Conservation (phyloP, 2,797 vertebrate genomes). For the Pelobates cultripes region DNA sequence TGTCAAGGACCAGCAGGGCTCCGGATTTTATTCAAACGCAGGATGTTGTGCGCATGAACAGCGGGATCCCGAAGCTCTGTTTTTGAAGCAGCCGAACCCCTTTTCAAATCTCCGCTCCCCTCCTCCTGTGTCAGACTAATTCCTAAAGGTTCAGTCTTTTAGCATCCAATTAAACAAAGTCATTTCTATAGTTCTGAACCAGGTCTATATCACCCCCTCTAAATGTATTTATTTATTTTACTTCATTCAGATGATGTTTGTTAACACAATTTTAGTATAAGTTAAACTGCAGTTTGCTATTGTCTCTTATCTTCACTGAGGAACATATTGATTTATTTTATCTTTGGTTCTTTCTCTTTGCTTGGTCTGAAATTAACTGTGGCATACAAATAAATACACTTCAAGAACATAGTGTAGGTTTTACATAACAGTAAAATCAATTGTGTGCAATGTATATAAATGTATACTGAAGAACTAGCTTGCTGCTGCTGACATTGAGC, state of each 20-base stretch:
- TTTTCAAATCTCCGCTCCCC: constrained; percentile 35
- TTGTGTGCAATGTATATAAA: neutral
- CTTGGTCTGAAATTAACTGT: neutral
- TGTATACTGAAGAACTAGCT: neutral
- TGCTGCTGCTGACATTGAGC: neutral
- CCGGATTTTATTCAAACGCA: constrained; percentile 37
- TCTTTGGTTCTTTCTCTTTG: neutral
- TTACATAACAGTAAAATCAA: neutral
- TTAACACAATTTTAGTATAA: neutral
- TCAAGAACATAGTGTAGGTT: neutral
- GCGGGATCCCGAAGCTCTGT: constrained; percentile 22
- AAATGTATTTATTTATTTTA: constrained; percentile 3
- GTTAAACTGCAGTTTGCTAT: neutral
- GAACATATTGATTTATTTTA: neutral
- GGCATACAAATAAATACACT: neutral
- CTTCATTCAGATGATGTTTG: neutral
- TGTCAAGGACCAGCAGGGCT: constrained; percentile 37
- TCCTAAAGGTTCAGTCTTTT: constrained; percentile 13
- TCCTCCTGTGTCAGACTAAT: constrained; percentile 26
- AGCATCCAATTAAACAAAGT: neutral
- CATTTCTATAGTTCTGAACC: neutral
- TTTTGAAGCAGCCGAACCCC: constrained; percentile 41
- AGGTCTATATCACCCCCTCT: constrained; percentile 15
- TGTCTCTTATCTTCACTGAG: neutral
- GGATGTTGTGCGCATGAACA: constrained; percentile 37